Percentiles rank a stretch among this genome's conserved stretches.
phyloP scores from a whole-genome alignment of 1,140 invertebrate genomes.

The Caenorhabditis briggsae region DNA sequence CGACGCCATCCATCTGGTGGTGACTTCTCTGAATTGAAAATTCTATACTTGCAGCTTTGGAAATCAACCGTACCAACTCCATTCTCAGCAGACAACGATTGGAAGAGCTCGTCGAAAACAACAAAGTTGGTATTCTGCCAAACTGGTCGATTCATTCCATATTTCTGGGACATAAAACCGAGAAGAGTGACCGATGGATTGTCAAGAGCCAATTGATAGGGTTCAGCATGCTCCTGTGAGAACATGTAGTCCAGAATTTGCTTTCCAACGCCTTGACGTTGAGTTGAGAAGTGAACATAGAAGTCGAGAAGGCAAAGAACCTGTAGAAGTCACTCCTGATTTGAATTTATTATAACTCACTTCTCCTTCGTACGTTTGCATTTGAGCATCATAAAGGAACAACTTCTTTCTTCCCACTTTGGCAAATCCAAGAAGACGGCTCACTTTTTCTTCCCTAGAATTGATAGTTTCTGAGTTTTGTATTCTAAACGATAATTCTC shows the following conservation, averaged over 20 bases:
- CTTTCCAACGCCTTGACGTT: constrained; percentile 86
- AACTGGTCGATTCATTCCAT: constrained; percentile 67
- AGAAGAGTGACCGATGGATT: constrained; percentile 72
- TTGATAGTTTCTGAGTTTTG: too few relatives aligned
- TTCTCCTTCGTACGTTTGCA: constrained; percentile 71
- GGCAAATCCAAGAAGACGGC: constrained; percentile 85
- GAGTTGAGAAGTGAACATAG: constrained; percentile 86
- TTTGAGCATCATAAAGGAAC: constrained; percentile 84
- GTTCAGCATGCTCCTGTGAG: constrained; percentile 76
- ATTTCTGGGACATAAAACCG: constrained; percentile 70
- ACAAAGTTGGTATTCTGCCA: constrained; percentile 77
- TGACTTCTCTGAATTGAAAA: constrained; percentile 61
- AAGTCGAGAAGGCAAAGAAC: constrained; percentile 87
- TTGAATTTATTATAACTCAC: not conserved
- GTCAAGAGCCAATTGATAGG: constrained; percentile 70
- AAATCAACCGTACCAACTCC: constrained; percentile 55
- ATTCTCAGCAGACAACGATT: constrained; percentile 60
- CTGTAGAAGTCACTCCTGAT: not conserved
- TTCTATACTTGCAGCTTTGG: not conserved
- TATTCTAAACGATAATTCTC: not conserved
- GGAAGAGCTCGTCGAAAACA: constrained; percentile 73
- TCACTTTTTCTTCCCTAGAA: constrained; percentile 68
- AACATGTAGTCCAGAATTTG: constrained; percentile 87
- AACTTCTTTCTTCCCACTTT: constrained; percentile 89
- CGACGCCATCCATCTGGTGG: constrained; percentile 73